Evolutionary conservation across 2,888 invertebrate species (phyloP).

Genomic region (Itoplectis maculator): DNA sequence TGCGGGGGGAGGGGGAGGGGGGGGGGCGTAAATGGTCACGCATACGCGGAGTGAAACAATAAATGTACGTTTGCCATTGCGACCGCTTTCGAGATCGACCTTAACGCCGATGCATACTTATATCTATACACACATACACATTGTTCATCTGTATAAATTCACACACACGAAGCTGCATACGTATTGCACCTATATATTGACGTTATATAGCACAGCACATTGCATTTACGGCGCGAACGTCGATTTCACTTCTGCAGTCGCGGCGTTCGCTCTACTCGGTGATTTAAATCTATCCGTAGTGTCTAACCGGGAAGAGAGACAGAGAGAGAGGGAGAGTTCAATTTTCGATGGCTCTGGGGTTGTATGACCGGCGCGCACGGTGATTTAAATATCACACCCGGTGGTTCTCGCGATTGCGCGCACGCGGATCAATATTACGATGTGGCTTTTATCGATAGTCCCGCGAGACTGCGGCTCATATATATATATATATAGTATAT

Average conservation of each 20-base stretch:
- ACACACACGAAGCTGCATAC: slow-evolving; percentile 19
- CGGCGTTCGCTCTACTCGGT: slow-evolving; percentile 17
- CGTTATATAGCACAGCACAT: not conserved
- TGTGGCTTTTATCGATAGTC: slow-evolving; percentile 50
- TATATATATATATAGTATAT: not conserved
- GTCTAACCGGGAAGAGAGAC: no score
- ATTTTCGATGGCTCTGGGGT: slow-evolving; percentile 31
- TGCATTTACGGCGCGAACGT: not conserved
- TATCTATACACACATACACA: no score
- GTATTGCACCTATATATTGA: no score
- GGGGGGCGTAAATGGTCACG: slow-evolving; percentile 23
- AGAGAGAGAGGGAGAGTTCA: no score
- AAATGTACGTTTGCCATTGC: slow-evolving; percentile 47
- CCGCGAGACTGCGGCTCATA: slow-evolving; percentile 25
- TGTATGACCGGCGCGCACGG: slow-evolving; percentile 10
- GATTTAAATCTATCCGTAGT: slow-evolving; percentile 38
- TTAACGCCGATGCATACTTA: slow-evolving; percentile 8
- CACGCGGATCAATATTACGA: slow-evolving; percentile 45
- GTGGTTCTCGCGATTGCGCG: slow-evolving; percentile 51
- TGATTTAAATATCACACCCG: slow-evolving; percentile 51
- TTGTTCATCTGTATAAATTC: not conserved
- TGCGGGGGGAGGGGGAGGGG: not conserved
- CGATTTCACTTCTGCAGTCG: slow-evolving; percentile 35
- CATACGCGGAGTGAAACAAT: slow-evolving; percentile 41
- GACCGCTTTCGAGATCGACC: slow-evolving; percentile 35